Evolutionary conservation across 2,888 invertebrate genomes (phyloP), one percentile per base, ranked within the genome.

Genomic region (Mantis religiosa): DNA sequence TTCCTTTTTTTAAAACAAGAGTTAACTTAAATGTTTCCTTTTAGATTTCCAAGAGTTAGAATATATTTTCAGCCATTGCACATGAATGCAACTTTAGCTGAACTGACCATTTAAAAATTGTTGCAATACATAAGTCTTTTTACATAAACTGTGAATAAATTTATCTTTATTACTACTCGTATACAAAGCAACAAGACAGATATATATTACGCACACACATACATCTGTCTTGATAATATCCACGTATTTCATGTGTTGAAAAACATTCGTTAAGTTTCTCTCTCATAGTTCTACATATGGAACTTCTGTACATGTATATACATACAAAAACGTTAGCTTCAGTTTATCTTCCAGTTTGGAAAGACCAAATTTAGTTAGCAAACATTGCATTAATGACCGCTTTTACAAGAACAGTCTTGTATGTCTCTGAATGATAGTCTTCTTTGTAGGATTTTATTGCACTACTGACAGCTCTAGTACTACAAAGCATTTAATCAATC

Each of bases 111-210:
- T 71, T 71, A 25, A 71, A 71, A 71, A 71, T 25, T 71, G 54
- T 71, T 71, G 54, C 54, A 71, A 25, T 71, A 71, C 54, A 71
- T 71, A 71, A 71, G 54, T 71, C 54, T 71, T 71, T 71, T 71
- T 71, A 71, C 54, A 71, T 71, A 20, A 71, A 71, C 25, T 71
- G 54, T 71, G 20, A 71, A 71, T 71, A 71, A 71, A 9, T 20
- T 25, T 71, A 71, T 25, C 6, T 71, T 71, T 82, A 28, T 81
- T 82, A 82, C 89, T 89, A 89, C 84, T 89, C 89, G 89, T 89
- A 89, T 89, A 89, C 89, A 89, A 88, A 89, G 89, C 88, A 83
- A 88, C 88, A 86, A 88, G 85, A 89, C 86, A 86, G 82, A 30
- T 47, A 71, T 71, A 71, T 71, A 71, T 25, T 20, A 20, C 15